A percentile compares a stretch with the other conserved stretches of the same genome.
Evolutionary conservation across 2,113 vertebrate genomes (phyloP).

Genomic region (Pseudopipra pipra): DNA sequence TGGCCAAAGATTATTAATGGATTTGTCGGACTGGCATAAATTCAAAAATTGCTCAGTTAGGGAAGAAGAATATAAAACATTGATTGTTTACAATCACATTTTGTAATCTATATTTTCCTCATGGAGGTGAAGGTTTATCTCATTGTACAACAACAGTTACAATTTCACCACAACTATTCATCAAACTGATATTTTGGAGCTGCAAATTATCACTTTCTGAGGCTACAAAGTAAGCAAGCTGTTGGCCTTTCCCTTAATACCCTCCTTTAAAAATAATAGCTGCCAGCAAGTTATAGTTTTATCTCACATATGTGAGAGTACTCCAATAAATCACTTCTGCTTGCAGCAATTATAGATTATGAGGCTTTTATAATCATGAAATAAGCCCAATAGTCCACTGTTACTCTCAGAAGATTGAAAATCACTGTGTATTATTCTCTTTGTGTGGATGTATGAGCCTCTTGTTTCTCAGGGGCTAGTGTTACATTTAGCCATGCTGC

Average conservation of each 20-base stretch:
- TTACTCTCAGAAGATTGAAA: constrained; percentile 69
- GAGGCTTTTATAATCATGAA: constrained; percentile 74
- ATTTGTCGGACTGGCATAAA: constrained; percentile 68
- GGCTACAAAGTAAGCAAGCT: constrained; percentile 58
- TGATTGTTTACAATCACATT: constrained; percentile 70
- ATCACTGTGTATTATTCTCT: constrained; percentile 57
- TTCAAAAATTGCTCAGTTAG: constrained; percentile 74
- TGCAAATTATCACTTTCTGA: constrained; percentile 53
- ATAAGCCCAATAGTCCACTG: constrained; percentile 71
- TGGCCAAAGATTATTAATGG: constrained; percentile 75
- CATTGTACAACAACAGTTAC: constrained; percentile 60
- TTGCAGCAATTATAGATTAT: constrained; percentile 72
- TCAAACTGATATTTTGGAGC: constrained; percentile 68
- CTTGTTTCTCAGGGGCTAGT: constrained; percentile 57
- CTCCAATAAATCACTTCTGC: constrained; percentile 75
- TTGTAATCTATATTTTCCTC: constrained; percentile 72
- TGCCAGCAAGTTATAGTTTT: constrained; percentile 67
- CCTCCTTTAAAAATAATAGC: constrained; percentile 52
- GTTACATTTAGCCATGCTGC: constrained; percentile 45
- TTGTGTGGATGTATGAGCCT: constrained; percentile 5
- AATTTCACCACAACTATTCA: constrained; percentile 69
- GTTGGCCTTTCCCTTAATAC: constrained; percentile 55
- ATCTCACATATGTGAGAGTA: constrained; percentile 62
- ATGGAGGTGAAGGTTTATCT: constrained; percentile 72
- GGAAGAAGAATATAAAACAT: constrained; percentile 63